These are phyloP conservation scores for Eupithecia insigniata DNA, from an alignment of 2,888 invertebrate genomes.

Conservation along the genomic window DNA sequence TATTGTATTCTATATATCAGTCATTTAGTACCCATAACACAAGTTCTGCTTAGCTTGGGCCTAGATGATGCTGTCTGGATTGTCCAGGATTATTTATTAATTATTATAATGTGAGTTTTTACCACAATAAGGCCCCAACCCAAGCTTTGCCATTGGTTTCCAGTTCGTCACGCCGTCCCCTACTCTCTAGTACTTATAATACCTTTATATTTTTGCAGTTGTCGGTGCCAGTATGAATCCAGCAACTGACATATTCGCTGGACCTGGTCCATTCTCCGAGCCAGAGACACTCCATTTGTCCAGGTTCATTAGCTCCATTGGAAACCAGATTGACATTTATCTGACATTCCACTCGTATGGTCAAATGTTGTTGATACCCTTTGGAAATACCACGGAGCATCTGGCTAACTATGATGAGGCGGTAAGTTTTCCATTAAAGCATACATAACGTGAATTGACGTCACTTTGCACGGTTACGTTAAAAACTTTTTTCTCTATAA, in stretches of 20 bases:
- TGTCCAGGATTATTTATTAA: too few relatives aligned
- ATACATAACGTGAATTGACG: too few relatives aligned
- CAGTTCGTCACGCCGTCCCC: neutral
- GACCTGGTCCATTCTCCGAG: slow-evolving; percentile 88
- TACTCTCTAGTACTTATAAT: neutral
- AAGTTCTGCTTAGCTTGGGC: too few relatives aligned
- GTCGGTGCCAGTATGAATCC: slow-evolving; percentile 83
- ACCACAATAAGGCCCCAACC: too few relatives aligned
- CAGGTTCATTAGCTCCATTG: slow-evolving; percentile 78
- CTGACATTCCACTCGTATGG: slow-evolving; percentile 90
- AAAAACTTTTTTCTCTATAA: too few relatives aligned
- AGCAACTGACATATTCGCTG: slow-evolving; percentile 87
- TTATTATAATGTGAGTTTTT: too few relatives aligned
- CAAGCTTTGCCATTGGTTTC: neutral
- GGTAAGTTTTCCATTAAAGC: slow-evolving; percentile 68
- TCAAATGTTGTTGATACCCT: slow-evolving; percentile 88
- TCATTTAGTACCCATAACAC: too few relatives aligned
- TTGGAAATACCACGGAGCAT: slow-evolving; percentile 85
- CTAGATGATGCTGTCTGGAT: too few relatives aligned
- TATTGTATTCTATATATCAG: too few relatives aligned
- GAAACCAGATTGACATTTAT: slow-evolving; percentile 84
- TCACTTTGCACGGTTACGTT: too few relatives aligned
- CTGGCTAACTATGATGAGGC: slow-evolving; percentile 84
- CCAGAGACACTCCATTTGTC: slow-evolving; percentile 84
- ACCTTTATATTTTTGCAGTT: slow-evolving; percentile 48